Evolutionary conservation across 2,888 invertebrate genomes (phyloP).

Genomic region (Epirrhoe alternata): DNA sequence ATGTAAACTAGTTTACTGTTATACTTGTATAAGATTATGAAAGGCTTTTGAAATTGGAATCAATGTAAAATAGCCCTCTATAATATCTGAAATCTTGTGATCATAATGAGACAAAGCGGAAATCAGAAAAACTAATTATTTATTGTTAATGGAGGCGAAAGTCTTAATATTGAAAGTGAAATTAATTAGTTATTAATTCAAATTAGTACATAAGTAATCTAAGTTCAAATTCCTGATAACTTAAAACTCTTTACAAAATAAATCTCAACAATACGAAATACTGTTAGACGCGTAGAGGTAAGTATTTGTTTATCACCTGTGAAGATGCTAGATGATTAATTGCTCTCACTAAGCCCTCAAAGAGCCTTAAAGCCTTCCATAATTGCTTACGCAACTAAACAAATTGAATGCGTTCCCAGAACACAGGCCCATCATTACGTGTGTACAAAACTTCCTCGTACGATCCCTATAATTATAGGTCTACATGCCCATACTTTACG

Average conservation of each 20-base stretch:
- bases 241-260: no score
- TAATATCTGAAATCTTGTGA: neutral
- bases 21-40: no score
- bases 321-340: constrained; percentile 13
- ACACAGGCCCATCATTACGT: constrained; percentile 41
- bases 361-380: constrained; percentile 18
- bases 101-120: neutral
- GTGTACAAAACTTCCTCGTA: constrained; percentile 58
- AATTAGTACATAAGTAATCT: no score
- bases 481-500: constrained; percentile 61
- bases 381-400: constrained; percentile 40
- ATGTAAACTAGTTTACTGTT: no score
- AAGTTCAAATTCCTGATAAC: no score
- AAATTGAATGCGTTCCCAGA: constrained; percentile 42
- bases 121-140: neutral
- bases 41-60: neutral
- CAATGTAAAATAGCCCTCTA: neutral
- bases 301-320: constrained; percentile 1
- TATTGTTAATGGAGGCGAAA: no score
- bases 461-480: constrained; percentile 66
- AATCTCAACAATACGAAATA: no score
- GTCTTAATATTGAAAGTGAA: no score
- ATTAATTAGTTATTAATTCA: no score
- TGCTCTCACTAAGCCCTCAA: constrained; percentile 3
- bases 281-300: no score